Conservation (phyloP, 2,888 invertebrate species). For the Onthophagus sagittarius region DNA sequence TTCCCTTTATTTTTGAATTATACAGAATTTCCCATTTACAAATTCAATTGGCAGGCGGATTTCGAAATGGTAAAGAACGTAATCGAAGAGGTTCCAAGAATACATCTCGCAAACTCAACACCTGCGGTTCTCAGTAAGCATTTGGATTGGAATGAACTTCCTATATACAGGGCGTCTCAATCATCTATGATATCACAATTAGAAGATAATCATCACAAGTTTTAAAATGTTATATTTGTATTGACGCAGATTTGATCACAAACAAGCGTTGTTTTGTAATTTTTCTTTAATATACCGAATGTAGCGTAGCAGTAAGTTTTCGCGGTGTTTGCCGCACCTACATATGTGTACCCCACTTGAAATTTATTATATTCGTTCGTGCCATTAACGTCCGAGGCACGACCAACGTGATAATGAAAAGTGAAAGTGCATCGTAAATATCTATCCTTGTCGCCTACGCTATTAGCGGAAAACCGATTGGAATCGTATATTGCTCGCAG, state of each 20-base stretch:
- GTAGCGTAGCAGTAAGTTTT: background rate
- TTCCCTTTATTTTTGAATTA: background rate
- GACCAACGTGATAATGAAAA: conserved; percentile 9
- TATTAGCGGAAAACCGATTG: conserved; percentile 6
- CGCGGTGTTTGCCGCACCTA: background rate
- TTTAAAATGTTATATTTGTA: too few species aligned
- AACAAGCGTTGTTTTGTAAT: background rate
- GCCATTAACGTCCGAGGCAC: conserved; percentile 4
- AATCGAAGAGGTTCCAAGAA: background rate
- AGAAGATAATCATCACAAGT: too few species aligned
- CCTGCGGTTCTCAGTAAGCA: background rate
- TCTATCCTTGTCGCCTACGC: conserved; percentile 12
- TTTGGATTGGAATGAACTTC: background rate
- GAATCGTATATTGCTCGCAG: conserved; percentile 4
- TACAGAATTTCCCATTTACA: background rate
- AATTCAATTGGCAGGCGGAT: background rate
- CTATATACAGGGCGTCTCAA: too few species aligned
- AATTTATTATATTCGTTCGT: conserved; percentile 8
- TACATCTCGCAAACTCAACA: background rate
- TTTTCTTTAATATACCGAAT: background rate
- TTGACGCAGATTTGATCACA: background rate
- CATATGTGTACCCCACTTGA: background rate
- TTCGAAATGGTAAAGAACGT: background rate
- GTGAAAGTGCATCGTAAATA: conserved; percentile 11
- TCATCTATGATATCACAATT: too few species aligned